A percentile compares a stretch with the other conserved stretches of the same genome.
These are phyloP conservation scores for Icerya purchasi DNA, from an alignment of 2,888 invertebrate species.

Conservation along the genomic window DNA sequence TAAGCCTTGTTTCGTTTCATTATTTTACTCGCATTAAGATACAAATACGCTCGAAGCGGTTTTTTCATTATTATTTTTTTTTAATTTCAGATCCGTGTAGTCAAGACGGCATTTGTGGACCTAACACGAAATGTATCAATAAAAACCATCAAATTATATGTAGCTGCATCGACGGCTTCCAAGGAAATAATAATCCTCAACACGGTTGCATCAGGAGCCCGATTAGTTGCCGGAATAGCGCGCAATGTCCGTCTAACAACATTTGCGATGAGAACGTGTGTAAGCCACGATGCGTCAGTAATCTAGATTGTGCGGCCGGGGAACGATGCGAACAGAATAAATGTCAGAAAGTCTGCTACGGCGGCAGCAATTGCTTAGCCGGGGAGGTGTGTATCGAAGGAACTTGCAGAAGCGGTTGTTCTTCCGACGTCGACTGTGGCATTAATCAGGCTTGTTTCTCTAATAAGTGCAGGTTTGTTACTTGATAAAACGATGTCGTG, in stretches of 20 bases:
- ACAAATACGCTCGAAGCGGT: neutral
- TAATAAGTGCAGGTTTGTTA: constrained; percentile 38
- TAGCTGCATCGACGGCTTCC: constrained; percentile 62
- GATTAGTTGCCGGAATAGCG: constrained; percentile 37
- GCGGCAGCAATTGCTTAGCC: constrained; percentile 70
- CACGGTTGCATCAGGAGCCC: constrained; percentile 73
- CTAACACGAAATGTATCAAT: constrained; percentile 60
- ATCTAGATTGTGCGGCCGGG: constrained; percentile 54
- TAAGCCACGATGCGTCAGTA: constrained; percentile 52
- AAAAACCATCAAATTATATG: constrained; percentile 53
- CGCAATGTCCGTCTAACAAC: constrained; percentile 53
- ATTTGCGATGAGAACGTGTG: constrained; percentile 59
- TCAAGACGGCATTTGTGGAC: constrained; percentile 52
- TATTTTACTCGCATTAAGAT: neutral
- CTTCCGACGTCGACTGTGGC: constrained; percentile 56
- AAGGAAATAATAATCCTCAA: constrained; percentile 66
- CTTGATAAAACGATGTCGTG: neutral
- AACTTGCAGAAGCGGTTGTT: constrained; percentile 62
- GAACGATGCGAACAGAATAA: constrained; percentile 58
- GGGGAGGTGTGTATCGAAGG: constrained; percentile 73
- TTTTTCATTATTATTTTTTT: neutral
- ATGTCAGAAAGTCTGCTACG: constrained; percentile 69
- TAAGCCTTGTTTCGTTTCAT: constrained; percentile 16
- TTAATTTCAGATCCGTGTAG: constrained; percentile 44
- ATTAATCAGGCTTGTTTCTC: constrained; percentile 52